Base-by-base conservation (phyloP, 35 echinoderm and acorn worm genomes). In the Ophioderma brevispina region DNA sequence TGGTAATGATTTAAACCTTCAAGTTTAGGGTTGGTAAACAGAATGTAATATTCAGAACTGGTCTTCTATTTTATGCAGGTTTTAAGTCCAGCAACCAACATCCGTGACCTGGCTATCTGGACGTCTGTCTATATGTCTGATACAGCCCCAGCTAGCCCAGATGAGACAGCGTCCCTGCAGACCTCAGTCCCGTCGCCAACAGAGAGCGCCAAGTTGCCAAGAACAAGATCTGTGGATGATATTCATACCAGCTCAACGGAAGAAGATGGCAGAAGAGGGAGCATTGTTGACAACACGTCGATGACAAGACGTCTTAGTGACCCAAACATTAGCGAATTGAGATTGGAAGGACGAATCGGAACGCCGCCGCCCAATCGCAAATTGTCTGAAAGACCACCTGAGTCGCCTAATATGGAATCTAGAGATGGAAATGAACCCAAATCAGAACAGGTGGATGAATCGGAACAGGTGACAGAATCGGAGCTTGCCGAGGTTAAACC, bases 211-310 rank as follows among this genome's bases (percentile, higher is more conserved):
- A 93, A 97, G 50, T 46, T 97, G 13, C 31, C 95, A 14, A 87
- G 95, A 79, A 94, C 95, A 1, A 64, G 81, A 43, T 97, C 95
- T 38, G 88, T 93, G 21, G 95, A 97, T 76, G 92, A 97, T 76
- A 90, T 97, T 39, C 92, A 94, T 36, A 97, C 93, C 59, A 78
- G 86, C 1, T 89, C 76, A 13, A 79, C 40, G 0, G 92, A 97
- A 76, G 95, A 94, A 31, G 87, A 89, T 31, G 81, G 76, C 35
- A 75, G 88, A 36, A 56, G 85, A 21, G 89, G 85, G 40, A 94
- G 84, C 43, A 84, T 89, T 39, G 86, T 86, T 28, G 95, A 97
- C 40, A 91, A 79, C 0, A 28, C 70, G 3, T 79, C 86, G 0
- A 75, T 97, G 33, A 77, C 85, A n/a, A 79, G 95, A 25, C 92